phyloP scores from a whole-genome alignment of 2,797 vertebrate species.

The Cirrhinus molitorella region DNA sequence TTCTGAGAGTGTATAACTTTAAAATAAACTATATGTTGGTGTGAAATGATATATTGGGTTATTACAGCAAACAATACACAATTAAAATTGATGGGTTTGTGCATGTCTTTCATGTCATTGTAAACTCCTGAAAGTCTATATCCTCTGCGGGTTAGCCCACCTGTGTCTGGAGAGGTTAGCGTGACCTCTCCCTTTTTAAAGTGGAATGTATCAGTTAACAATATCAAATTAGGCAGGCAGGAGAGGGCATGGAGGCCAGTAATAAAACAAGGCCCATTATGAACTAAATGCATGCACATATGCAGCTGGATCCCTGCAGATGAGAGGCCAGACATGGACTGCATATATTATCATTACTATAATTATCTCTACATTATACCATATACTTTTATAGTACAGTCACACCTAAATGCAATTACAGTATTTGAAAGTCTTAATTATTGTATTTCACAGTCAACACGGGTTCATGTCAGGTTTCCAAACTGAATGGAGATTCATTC shows the following conservation, averaged over 20 bases:
- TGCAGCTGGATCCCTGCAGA: constrained; percentile 44
- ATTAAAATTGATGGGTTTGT: background rate
- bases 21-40: background rate
- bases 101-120: background rate
- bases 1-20: background rate
- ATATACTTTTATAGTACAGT: constrained; percentile 16
- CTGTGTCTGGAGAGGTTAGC: constrained; percentile 42
- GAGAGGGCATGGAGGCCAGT: constrained; percentile 30
- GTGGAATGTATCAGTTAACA: constrained; percentile 55
- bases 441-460: constrained; percentile 1
- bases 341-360: constrained; percentile 36
- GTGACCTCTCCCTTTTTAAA: constrained; percentile 37
- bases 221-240: constrained; percentile 49
- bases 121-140: background rate
- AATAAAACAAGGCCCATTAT: constrained; percentile 37
- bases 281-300: constrained; percentile 44
- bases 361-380: constrained; percentile 35
- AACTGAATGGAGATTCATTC: background rate
- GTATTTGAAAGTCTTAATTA: constrained; percentile 27
- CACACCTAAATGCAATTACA: constrained; percentile 29
- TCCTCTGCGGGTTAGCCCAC: constrained; percentile 1
- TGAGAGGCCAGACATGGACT: constrained; percentile 2
- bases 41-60: background rate
- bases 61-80: background rate
- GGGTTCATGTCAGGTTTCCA: constrained; percentile 3